Evolutionary conservation across 2,113 vertebrate genomes (phyloP).

Genomic region (Condylura cristata): DNA sequence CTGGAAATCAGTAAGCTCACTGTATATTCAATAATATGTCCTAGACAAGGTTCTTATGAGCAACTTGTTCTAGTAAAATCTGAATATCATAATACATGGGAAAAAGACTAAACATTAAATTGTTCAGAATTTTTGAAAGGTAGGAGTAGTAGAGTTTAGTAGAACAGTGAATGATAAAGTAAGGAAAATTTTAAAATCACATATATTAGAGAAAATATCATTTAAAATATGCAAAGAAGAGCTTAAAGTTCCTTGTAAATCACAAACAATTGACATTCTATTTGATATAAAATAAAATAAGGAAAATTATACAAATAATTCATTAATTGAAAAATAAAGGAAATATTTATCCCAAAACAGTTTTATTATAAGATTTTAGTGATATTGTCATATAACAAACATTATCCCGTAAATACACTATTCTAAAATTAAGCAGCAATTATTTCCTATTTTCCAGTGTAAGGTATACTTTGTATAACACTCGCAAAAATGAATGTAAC

Average conservation of each 20-base stretch:
- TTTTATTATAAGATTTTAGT: neutral
- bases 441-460: neutral
- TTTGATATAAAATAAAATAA: neutral
- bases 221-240: neutral
- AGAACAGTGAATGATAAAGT: neutral
- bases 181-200: neutral
- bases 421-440: neutral
- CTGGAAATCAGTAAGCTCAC: conserved; percentile 78
- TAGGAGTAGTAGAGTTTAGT: neutral
- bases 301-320: neutral
- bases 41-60: conserved; percentile 71
- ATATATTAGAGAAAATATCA: neutral
- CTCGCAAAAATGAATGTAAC: neutral
- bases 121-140: neutral
- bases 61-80: conserved; percentile 64
- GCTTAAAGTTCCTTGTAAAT: neutral
- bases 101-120: conserved; percentile 51
- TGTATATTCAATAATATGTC: conserved; percentile 65
- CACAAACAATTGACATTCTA: neutral
- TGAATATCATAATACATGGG: conserved; percentile 21
- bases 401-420: neutral
- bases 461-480: neutral
- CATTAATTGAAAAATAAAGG: neutral
- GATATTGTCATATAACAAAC: neutral
- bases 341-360: neutral